These are phyloP conservation scores for Tipula confusa DNA, from an alignment of 2,888 invertebrate genomes.

Conservation along the genomic window DNA sequence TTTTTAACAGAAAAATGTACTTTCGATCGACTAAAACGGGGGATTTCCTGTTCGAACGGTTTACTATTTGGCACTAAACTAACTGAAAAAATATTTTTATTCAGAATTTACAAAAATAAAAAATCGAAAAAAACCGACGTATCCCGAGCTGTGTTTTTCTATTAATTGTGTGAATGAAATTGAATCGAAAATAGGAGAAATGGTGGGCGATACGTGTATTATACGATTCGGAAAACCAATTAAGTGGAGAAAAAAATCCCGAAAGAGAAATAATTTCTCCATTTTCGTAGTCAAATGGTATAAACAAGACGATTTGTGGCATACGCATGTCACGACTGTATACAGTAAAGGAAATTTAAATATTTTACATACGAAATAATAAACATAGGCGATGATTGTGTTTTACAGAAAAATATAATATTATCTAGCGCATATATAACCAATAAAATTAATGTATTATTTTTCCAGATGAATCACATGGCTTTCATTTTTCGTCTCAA, in stretches of 20 bases:
- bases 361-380: background rate
- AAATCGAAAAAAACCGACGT: background rate
- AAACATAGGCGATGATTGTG: background rate
- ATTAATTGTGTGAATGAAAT: background rate
- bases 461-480: background rate
- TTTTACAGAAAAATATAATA: no score
- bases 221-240: no score
- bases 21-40: background rate
- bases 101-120: background rate
- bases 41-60: conserved; percentile 25
- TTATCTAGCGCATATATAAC: background rate
- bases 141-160: background rate
- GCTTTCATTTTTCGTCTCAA: background rate
- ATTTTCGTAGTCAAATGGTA: background rate
- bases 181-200: background rate
- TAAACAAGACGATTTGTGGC: background rate
- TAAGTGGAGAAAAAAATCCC: background rate
- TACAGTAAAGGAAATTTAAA: background rate
- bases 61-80: conserved; percentile 12
- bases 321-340: background rate
- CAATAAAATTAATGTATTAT: background rate
- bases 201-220: no score
- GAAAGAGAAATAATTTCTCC: background rate
- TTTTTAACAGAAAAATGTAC: background rate
- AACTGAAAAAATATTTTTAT: background rate